A percentile compares a stretch with the other conserved stretches of the same genome.
These are phyloP conservation scores for Heliconius charithonia DNA, from an alignment of 2,888 invertebrate species.

Conservation along the genomic window DNA sequence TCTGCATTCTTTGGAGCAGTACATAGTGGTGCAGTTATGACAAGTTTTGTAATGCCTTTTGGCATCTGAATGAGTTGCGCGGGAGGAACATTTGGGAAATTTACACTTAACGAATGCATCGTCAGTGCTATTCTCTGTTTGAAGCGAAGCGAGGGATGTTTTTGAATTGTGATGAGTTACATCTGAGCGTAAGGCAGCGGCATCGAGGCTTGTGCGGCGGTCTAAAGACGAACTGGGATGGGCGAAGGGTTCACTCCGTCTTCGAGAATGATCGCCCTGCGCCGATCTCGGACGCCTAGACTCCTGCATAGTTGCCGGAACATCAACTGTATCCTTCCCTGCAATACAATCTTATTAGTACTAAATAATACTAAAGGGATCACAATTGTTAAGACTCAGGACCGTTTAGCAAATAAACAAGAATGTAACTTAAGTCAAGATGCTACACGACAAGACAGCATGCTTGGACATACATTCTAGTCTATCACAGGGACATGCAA, in stretches of 20 bases:
- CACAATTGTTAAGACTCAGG: conserved; percentile 60
- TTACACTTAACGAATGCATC: conserved; percentile 88
- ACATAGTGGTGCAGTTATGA: conserved; percentile 97
- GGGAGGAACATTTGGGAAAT: conserved; percentile 91
- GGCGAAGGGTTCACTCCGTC: conserved; percentile 74
- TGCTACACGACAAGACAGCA: conserved; percentile 52
- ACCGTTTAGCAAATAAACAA: conserved; percentile 56
- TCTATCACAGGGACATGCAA: conserved; percentile 51
- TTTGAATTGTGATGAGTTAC: conserved; percentile 71
- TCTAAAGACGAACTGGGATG: conserved; percentile 68
- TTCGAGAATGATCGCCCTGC: conserved; percentile 77
- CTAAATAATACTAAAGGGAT: conserved; percentile 1
- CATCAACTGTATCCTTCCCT: conserved; percentile 85
- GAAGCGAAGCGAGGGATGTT: conserved; percentile 76
- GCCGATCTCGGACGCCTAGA: conserved; percentile 71
- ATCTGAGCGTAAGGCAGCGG: conserved; percentile 71
- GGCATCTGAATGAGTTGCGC: conserved; percentile 89
- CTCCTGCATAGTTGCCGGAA: conserved; percentile 71
- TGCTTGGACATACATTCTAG: conserved; percentile 49
- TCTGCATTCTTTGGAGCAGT: conserved; percentile 96
- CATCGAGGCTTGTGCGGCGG: conserved; percentile 86
- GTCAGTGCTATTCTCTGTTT: conserved; percentile 77
- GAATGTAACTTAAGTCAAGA: conserved; percentile 45
- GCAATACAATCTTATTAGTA: conserved; percentile 53
- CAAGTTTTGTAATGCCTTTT: conserved; percentile 94